phyloP scores from a whole-genome alignment of 2,113 vertebrate genomes.

The Embiotoca jacksoni region DNA sequence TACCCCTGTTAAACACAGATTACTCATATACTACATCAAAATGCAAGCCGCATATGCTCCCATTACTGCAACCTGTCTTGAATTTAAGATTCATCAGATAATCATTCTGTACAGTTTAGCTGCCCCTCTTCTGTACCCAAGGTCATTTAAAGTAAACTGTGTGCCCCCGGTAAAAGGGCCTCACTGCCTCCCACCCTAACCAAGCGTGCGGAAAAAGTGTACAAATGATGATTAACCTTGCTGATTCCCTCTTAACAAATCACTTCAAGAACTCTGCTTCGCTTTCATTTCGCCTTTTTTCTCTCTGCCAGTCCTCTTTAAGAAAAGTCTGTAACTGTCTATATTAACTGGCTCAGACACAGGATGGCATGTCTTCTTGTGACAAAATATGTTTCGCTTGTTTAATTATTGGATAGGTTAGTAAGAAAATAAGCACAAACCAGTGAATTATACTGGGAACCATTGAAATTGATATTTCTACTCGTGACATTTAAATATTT shows the following conservation, averaged over 20 bases:
- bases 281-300: conserved; percentile 33
- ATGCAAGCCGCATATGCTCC: conserved; percentile 21
- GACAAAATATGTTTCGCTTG: conserved; percentile 4
- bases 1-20: conserved; percentile 22
- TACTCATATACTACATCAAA: conserved; percentile 25
- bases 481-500: conserved; percentile 23
- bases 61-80: conserved; percentile 9
- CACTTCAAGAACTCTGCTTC: conserved; percentile 18
- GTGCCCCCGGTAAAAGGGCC: conserved; percentile 11
- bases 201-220: conserved; percentile 1
- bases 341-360: conserved; percentile 23
- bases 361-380: neutral
- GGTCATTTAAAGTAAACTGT: conserved; percentile 29
- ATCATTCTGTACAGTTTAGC: conserved; percentile 29
- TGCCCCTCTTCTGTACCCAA: conserved; percentile 6
- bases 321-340: conserved; percentile 3
- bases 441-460: conserved; percentile 14
- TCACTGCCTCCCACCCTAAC: neutral
- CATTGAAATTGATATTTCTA: conserved; percentile 28
- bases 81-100: conserved; percentile 44
- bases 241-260: conserved; percentile 27
- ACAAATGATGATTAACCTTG: conserved; percentile 45
- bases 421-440: conserved; percentile 20
- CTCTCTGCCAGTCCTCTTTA: conserved; percentile 16
- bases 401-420: conserved; percentile 22